These are phyloP conservation scores for Apodemia mormo DNA, from an alignment of 2,888 invertebrate genomes.

Conservation along the genomic window DNA sequence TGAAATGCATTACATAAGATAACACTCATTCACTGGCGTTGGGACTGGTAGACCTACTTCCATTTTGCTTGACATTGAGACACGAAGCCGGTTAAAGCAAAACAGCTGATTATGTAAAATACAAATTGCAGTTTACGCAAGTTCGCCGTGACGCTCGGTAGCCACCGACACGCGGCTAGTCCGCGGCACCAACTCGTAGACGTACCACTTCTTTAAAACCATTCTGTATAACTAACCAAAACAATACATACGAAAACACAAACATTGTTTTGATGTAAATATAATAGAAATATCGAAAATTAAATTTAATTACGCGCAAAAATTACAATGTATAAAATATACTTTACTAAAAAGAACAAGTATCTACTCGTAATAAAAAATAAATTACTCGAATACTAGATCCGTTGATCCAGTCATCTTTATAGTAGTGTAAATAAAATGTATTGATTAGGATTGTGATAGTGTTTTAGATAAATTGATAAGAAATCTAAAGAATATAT, in stretches of 20 bases:
- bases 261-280: not conserved
- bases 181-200: not conserved
- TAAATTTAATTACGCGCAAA: too few relatives aligned
- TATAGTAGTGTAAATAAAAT: too few relatives aligned
- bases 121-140: slow-evolving; percentile 61
- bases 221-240: too few relatives aligned
- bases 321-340: too few relatives aligned
- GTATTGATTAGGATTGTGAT: slow-evolving; percentile 38
- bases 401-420: too few relatives aligned
- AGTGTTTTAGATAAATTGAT: slow-evolving; percentile 46
- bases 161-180: not conserved
- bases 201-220: not conserved
- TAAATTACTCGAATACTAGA: too few relatives aligned
- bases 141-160: slow-evolving; percentile 34
- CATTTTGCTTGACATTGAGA: slow-evolving; percentile 42
- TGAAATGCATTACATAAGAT: not conserved
- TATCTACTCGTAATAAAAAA: too few relatives aligned
- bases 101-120: slow-evolving; percentile 65
- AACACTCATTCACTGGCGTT: not conserved
- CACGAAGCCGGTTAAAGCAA: slow-evolving; percentile 49
- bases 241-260: not conserved
- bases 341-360: too few relatives aligned
- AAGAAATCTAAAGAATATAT: slow-evolving; percentile 43
- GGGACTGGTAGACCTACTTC: slow-evolving; percentile 18
- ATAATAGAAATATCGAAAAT: not conserved